Percentiles rank a stretch among this genome's conserved stretches.
Conservation (phyloP, 1,140 invertebrate genomes). For the Battus philenor region DNA sequence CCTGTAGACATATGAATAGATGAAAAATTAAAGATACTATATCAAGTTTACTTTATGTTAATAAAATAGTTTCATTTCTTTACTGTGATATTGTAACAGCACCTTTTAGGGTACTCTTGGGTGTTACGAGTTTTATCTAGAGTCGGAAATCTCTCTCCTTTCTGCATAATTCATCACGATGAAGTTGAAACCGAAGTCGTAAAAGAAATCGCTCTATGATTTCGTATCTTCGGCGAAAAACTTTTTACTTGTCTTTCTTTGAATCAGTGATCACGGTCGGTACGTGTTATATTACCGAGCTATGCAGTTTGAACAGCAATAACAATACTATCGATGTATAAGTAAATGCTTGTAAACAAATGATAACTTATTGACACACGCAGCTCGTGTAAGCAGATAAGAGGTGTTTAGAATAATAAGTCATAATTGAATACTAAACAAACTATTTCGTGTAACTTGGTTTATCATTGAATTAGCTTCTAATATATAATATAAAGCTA, state of each 20-base stretch:
- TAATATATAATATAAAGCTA: too few species aligned
- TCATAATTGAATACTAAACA: too few species aligned
- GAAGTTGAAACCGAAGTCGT: slow-evolving; percentile 74
- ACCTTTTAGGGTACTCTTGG: slow-evolving; percentile 63
- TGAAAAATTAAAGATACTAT: too few species aligned
- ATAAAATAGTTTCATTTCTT: slow-evolving; percentile 16
- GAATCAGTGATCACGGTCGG: slow-evolving; percentile 48
- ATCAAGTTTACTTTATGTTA: not conserved
- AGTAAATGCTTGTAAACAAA: too few species aligned
- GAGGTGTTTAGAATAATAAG: too few species aligned
- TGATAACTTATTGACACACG: too few species aligned
- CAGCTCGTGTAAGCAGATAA: too few species aligned
- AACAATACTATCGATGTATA: too few species aligned
- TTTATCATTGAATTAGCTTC: too few species aligned
- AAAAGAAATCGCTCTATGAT: slow-evolving; percentile 75
- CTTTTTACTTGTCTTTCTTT: slow-evolving; percentile 65
- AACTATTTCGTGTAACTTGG: too few species aligned
- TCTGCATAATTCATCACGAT: slow-evolving; percentile 73
- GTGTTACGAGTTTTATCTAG: slow-evolving; percentile 71
- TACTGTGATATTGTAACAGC: slow-evolving; percentile 31
- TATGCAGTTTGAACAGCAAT: slow-evolving; percentile 20
- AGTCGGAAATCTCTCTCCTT: slow-evolving; percentile 68
- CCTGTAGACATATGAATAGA: too few species aligned
- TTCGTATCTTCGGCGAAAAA: slow-evolving; percentile 67
- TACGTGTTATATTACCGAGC: slow-evolving; percentile 27